Conservation (phyloP, 2,797 vertebrate species). For the Gadopsis bispinosus region DNA sequence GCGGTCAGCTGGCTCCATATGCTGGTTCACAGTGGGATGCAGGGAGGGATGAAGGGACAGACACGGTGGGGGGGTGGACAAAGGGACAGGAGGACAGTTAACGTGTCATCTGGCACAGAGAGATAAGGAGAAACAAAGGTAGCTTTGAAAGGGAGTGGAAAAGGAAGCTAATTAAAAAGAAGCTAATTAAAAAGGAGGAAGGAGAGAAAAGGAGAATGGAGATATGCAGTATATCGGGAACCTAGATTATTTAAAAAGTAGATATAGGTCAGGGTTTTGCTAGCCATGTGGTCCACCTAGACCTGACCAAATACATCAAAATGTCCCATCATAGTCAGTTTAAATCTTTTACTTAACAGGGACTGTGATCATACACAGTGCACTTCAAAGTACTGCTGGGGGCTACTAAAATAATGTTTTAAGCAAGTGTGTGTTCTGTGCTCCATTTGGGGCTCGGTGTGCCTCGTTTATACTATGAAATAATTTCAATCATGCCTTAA, state of each 20-base stretch:
- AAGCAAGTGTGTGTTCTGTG: not conserved
- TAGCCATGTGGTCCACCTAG: not conserved
- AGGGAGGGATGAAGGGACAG: conserved; percentile 31
- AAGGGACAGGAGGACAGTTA: conserved; percentile 33
- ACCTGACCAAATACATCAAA: not conserved
- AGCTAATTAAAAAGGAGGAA: conserved; percentile 41
- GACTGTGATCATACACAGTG: not conserved
- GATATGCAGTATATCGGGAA: conserved; percentile 10
- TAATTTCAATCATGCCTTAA: not conserved
- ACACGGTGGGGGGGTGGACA: conserved; percentile 30
- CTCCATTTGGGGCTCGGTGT: conserved; percentile 5
- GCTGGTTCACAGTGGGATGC: conserved; percentile 53
- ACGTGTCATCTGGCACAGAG: conserved; percentile 48
- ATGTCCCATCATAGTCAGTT: not conserved
- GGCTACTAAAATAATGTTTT: not conserved
- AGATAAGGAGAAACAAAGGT: conserved; percentile 48
- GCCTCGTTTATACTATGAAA: not conserved
- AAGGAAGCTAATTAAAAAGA: conserved; percentile 41
- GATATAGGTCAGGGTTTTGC: not conserved
- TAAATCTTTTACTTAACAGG: not conserved
- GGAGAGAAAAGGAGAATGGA: conserved; percentile 2
- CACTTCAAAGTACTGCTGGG: not conserved
- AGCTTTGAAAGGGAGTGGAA: conserved; percentile 25
- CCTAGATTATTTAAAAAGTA: not conserved
- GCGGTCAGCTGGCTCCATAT: conserved; percentile 60